phyloP scores from a whole-genome alignment of 2,113 vertebrate genomes.

The Centropus unirufus region DNA sequence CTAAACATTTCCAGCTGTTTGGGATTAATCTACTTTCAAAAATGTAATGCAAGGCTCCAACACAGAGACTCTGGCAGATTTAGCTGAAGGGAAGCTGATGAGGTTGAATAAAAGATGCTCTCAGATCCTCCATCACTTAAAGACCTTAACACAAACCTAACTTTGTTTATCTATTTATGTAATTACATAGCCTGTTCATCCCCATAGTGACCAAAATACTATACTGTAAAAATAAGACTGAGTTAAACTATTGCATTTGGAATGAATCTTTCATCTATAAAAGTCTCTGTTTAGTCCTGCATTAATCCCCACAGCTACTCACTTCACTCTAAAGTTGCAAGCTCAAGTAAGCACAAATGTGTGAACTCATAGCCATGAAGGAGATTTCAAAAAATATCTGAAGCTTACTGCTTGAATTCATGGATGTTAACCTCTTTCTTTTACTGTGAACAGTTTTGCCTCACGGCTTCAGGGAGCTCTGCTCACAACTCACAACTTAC shows the following conservation, averaged over 20 bases:
- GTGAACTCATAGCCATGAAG: constrained; percentile 25
- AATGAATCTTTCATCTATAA: neutral
- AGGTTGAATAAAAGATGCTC: neutral
- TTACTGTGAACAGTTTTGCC: constrained; percentile 28
- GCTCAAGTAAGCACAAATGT: constrained; percentile 37
- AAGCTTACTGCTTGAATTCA: constrained; percentile 20
- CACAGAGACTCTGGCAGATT: neutral
- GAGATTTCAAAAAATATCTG: constrained; percentile 1
- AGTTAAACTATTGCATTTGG: neutral
- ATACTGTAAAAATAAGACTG: neutral
- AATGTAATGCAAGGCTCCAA: fast-evolving
- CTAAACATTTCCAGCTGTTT: neutral
- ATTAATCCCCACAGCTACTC: constrained; percentile 11
- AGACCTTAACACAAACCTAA: neutral
- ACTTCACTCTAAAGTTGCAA: constrained; percentile 1
- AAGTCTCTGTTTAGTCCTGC: constrained; percentile 6
- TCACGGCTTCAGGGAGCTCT: constrained; percentile 36
- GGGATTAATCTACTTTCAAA: neutral
- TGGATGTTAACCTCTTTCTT: constrained; percentile 23
- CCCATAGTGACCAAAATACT: neutral
- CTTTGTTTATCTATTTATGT: neutral
- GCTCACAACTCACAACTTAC: neutral
- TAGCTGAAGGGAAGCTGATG: neutral
- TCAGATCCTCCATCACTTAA: neutral
- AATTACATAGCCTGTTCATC: neutral